Conservation (phyloP, 1,140 invertebrate genomes). For the Pseudomyrmex dendroicus region DNA sequence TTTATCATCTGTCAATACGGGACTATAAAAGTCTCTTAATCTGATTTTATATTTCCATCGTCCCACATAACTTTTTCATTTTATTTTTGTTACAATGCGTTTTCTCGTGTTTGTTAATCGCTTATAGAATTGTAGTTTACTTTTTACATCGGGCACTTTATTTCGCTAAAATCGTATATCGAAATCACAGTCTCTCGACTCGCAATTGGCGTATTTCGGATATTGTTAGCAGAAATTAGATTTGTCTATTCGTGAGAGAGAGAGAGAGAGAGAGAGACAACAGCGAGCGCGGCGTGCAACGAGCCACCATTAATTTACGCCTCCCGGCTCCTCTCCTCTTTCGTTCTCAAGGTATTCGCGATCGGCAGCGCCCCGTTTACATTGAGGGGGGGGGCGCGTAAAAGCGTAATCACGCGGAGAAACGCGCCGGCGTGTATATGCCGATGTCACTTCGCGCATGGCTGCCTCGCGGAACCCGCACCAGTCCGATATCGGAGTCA, state of each 20-base stretch:
- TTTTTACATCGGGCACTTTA: background rate
- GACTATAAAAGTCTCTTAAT: no score
- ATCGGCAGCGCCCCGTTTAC: constrained; percentile 4
- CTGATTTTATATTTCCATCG: no score
- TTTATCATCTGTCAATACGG: background rate
- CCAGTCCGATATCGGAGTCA: constrained; percentile 63
- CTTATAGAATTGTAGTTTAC: background rate
- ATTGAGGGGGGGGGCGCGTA: background rate
- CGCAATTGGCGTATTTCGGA: no score
- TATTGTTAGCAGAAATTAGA: constrained; percentile 35
- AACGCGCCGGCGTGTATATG: constrained; percentile 35
- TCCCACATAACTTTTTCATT: background rate
- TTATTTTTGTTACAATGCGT: background rate
- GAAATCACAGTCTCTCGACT: background rate
- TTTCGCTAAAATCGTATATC: background rate
- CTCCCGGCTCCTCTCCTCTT: background rate
- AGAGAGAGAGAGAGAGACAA: no score
- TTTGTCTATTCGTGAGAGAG: background rate
- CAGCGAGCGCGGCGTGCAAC: background rate
- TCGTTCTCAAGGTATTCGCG: constrained; percentile 12
- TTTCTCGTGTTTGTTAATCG: background rate
- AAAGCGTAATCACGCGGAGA: constrained; percentile 63
- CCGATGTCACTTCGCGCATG: constrained; percentile 79
- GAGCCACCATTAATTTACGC: constrained; percentile 43
- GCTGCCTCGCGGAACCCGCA: constrained; percentile 70